Conservation (phyloP, 2,888 invertebrate species). For the Camponotus fellah region DNA sequence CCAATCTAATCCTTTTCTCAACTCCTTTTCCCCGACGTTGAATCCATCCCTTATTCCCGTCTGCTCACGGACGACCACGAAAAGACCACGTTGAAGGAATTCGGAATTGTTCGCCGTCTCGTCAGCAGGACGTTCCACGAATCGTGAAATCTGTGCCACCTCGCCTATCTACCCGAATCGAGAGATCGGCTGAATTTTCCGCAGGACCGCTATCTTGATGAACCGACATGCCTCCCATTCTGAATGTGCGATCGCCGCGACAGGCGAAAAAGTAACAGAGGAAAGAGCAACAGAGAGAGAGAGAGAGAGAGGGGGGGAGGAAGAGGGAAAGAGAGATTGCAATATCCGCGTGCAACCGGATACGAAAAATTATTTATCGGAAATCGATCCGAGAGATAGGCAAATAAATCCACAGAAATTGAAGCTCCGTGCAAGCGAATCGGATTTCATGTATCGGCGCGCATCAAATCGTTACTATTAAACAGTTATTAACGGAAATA, state of each 20-base stretch:
- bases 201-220: conserved; percentile 63
- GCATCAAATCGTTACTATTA: conserved; percentile 33
- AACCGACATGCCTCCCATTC: conserved; percentile 68
- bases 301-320: not conserved
- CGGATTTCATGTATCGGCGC: conserved; percentile 17
- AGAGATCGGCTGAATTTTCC: conserved; percentile 52
- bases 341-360: conserved; percentile 46
- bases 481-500: conserved; percentile 34
- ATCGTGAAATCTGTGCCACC: conserved; percentile 63
- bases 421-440: not conserved
- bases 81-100: conserved; percentile 51
- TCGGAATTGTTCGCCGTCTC: conserved; percentile 70
- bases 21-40: conserved; percentile 43
- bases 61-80: conserved; percentile 58
- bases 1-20: conserved; percentile 54
- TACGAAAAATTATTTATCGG: conserved; percentile 53
- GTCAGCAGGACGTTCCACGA: conserved; percentile 72
- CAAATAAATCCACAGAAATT: conserved; percentile 49
- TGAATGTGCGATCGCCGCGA: conserved; percentile 62
- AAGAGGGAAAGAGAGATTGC: not conserved
- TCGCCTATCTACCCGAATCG: conserved; percentile 30
- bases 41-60: conserved; percentile 55
- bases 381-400: conserved; percentile 49
- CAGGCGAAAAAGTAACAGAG: not conserved
- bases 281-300: not conserved